Evolutionary conservation across 2,888 invertebrate species (phyloP).

Genomic region (Hirtodrosophila confusa): DNA sequence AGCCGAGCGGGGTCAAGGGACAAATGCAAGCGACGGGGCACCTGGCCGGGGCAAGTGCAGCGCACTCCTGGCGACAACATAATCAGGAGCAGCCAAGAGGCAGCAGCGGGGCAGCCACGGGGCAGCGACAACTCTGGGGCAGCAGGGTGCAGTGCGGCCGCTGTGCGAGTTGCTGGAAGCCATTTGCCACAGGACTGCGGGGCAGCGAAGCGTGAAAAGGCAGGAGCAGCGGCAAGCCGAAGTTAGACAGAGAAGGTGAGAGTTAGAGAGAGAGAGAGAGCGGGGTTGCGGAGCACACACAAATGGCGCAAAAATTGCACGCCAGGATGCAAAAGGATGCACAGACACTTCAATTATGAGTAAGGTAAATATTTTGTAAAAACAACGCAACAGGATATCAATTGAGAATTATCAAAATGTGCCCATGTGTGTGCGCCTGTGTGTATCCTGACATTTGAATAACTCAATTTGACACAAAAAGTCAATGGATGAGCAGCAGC

Average conservation of each 20-base stretch:
- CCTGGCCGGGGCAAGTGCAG: slow-evolving; percentile 56
- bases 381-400: slow-evolving; percentile 83
- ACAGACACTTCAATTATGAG: slow-evolving; percentile 80
- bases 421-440: slow-evolving; percentile 60
- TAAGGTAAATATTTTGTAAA: slow-evolving; percentile 83
- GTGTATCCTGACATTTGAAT: slow-evolving; percentile 63
- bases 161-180: slow-evolving; percentile 57
- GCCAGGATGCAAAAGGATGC: slow-evolving; percentile 56
- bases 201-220: slow-evolving; percentile 63
- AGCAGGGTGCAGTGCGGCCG: slow-evolving; percentile 62
- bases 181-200: slow-evolving; percentile 37
- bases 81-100: slow-evolving; percentile 54
- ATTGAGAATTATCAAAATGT: slow-evolving; percentile 79
- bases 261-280: neutral
- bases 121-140: slow-evolving; percentile 22
- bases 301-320: slow-evolving; percentile 74
- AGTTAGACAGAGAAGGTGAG: slow-evolving; percentile 7
- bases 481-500: slow-evolving; percentile 73
- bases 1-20: slow-evolving; percentile 23
- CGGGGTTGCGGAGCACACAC: slow-evolving; percentile 28
- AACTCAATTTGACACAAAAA: slow-evolving; percentile 78
- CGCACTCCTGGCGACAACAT: slow-evolving; percentile 62
- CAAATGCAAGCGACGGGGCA: slow-evolving; percentile 39
- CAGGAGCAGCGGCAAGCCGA: slow-evolving; percentile 25
- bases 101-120: slow-evolving; percentile 14